A percentile compares a stretch with the other conserved stretches of the same genome.
Conservation (phyloP, 2,888 invertebrate genomes). For the Drosophila phalerata region DNA sequence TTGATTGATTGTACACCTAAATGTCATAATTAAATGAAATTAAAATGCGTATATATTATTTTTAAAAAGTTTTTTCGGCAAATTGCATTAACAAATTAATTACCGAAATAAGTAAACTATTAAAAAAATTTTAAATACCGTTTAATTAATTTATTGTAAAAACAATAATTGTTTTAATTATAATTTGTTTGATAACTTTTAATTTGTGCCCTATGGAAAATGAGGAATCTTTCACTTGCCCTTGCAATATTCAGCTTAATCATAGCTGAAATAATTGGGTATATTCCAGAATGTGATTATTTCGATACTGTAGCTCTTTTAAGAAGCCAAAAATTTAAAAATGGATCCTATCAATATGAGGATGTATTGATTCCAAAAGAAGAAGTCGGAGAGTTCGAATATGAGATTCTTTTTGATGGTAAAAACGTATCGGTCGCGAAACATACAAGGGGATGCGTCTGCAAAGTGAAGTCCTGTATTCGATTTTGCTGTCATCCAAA, state of each 20-base stretch:
- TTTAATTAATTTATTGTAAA: not conserved
- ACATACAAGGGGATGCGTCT: slow-evolving; percentile 61
- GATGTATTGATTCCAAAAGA: slow-evolving; percentile 56
- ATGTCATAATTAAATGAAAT: not conserved
- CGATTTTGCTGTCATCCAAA: slow-evolving; percentile 29
- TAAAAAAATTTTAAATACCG: not conserved
- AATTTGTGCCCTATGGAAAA: not conserved
- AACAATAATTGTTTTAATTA: not conserved
- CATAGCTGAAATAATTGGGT: slow-evolving; percentile 85
- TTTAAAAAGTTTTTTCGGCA: not conserved
- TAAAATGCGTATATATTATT: not conserved
- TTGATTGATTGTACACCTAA: not conserved
- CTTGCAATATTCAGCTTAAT: not conserved
- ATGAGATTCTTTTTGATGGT: slow-evolving; percentile 27
- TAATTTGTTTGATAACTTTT: not conserved
- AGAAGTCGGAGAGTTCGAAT: slow-evolving; percentile 50
- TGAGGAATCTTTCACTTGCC: not conserved
- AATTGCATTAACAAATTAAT: not conserved
- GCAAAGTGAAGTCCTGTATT: slow-evolving; percentile 8
- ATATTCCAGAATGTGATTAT: slow-evolving; percentile 48
- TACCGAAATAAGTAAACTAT: not conserved
- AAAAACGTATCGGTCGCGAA: slow-evolving; percentile 8
- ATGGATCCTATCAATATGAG: slow-evolving; percentile 64
- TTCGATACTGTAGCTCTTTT: slow-evolving; percentile 63
- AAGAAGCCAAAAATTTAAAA: slow-evolving; percentile 20